Base-by-base conservation (phyloP, 1,140 invertebrate genomes). In the Drosophila littoralis region DNA sequence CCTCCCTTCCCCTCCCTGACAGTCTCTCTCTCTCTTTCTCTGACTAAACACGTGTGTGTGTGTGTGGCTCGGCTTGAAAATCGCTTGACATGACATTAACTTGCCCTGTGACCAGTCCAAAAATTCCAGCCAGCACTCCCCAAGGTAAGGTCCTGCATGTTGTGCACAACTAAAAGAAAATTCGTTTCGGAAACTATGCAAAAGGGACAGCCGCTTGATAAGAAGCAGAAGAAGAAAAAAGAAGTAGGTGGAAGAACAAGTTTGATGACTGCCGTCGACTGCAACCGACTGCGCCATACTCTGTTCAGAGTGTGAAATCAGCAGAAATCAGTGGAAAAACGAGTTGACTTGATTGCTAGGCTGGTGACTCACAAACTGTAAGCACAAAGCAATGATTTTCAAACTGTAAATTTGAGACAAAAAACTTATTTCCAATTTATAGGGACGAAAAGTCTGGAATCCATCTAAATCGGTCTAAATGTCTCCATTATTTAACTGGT, bases 121-220 rank as follows among this genome's bases (percentile, higher is more conserved):
- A 50, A 63, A 63, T 70, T 61, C 17, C 65, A 67, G 60, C 51
- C 46, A 50, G 17, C 28, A 51, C 32, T 85, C 81, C 81, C 81
- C 50, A 68, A 85, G 81, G 82, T 85, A 77, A 71, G 36, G 61
- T 85, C 60, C 59, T 75, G 70, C 54, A 70, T 79, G 81, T 60
- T 69, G 64, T 80, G 65, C 64, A 77, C 65, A 77, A 67, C 67
- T 45, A 60, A 75, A 63, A 65, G 32, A 81, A 81, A 79, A 76
- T 77, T 79, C 84, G 68, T 38, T 65, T 76, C 73, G 64, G 66
- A 68, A 89, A 88, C 83, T 89, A 88, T 88, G 84, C 84, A 84
- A 88, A 89, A 84, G 84, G 84, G 84, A 89, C 84, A 84, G 60
- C 60, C 54, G 76, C 36, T 78, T 68, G 84, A 84, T 75, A 78